Percentiles rank a stretch among this genome's conserved stretches.
Conservation (phyloP, 2,888 invertebrate species). For the Synergus itoensis region DNA sequence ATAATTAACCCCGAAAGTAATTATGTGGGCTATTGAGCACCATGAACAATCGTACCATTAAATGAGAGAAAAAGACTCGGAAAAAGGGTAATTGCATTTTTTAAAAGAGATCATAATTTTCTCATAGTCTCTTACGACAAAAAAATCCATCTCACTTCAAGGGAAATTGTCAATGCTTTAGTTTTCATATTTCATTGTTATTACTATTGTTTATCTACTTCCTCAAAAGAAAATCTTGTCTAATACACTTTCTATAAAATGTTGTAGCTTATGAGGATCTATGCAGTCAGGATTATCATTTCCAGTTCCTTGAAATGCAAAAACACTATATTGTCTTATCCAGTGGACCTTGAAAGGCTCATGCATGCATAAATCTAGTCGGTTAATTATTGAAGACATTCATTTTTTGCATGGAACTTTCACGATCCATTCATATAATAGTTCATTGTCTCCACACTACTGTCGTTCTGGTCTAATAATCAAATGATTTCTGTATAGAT, state of each 20-base stretch:
- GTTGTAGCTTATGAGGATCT: background rate
- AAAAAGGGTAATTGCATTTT: background rate
- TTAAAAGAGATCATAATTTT: background rate
- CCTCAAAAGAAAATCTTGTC: background rate
- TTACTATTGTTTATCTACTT: background rate
- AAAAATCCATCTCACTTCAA: conserved; percentile 2
- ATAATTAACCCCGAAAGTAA: conserved; percentile 25
- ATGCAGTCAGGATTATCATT: background rate
- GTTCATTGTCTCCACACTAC: conserved; percentile 34
- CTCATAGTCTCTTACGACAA: background rate
- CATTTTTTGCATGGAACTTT: conserved; percentile 32
- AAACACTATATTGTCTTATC: background rate
- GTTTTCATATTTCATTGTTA: background rate
- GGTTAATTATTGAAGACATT: conserved; percentile 30
- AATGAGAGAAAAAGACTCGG: background rate
- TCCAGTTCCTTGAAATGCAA: background rate
- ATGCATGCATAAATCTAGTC: background rate
- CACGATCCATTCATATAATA: conserved; percentile 33
- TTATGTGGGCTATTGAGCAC: conserved; percentile 18
- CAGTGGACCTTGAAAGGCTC: background rate
- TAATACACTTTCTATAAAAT: background rate
- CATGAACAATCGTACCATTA: background rate
- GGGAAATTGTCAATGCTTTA: background rate
- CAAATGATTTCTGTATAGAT: conserved; percentile 14
- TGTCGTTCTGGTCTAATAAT: conserved; percentile 39